Evolutionary conservation across 1,140 invertebrate genomes (phyloP).

Genomic region (Vollenhovia emeryi): DNA sequence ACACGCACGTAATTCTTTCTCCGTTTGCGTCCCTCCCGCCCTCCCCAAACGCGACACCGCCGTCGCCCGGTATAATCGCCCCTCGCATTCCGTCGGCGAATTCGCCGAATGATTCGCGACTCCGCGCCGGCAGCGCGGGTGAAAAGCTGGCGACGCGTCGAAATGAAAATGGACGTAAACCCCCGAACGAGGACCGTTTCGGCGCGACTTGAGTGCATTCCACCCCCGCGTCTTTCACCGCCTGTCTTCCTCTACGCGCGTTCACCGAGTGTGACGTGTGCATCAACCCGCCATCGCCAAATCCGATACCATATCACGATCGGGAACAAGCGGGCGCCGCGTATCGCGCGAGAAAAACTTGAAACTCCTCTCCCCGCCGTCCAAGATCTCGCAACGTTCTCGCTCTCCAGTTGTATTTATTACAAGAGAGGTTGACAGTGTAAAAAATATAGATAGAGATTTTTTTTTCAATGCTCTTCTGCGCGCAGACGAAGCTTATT

Average conservation of each 20-base stretch:
- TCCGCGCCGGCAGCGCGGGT: not conserved
- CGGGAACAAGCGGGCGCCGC: not conserved
- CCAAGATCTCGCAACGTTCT: not conserved
- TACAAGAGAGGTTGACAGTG: too few relatives aligned
- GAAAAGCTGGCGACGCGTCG: conserved; percentile 45
- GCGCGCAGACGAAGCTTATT: not conserved
- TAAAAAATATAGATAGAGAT: too few relatives aligned
- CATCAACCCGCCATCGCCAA: conserved; percentile 45
- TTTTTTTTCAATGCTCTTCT: not conserved
- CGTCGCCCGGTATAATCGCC: conserved; percentile 40
- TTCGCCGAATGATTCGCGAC: conserved; percentile 36
- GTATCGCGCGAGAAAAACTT: conserved; percentile 13
- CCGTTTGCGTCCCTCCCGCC: not conserved
- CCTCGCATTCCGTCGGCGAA: conserved; percentile 26
- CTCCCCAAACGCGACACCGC: not conserved
- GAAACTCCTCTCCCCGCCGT: not conserved
- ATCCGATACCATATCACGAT: conserved; percentile 33
- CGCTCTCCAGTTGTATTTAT: not conserved
- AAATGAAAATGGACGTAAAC: conserved; percentile 73
- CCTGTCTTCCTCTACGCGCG: conserved; percentile 23
- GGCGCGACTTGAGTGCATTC: conserved; percentile 15
- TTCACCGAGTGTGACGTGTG: conserved; percentile 44
- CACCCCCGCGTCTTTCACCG: conserved; percentile 5
- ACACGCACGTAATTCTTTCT: conserved; percentile 23
- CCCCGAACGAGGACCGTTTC: conserved; percentile 43